Evolutionary conservation across 2,888 invertebrate species (phyloP).

Genomic region (Sphaeridia pumilis): DNA sequence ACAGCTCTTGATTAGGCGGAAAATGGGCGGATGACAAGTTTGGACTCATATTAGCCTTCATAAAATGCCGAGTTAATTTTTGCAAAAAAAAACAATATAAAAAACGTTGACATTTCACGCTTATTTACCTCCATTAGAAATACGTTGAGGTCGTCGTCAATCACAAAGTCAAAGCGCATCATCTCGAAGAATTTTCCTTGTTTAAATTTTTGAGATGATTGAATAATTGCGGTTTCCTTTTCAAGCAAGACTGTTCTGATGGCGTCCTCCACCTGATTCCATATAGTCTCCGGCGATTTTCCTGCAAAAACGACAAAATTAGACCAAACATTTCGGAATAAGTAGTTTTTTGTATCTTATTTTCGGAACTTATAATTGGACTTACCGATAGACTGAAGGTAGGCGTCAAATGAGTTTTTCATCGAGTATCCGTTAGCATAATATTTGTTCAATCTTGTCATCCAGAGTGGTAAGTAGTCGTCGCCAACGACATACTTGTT

Average conservation of each 20-base stretch:
- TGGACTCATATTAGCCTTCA: constrained; percentile 88
- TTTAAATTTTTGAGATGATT: constrained; percentile 41
- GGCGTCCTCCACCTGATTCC: constrained; percentile 67
- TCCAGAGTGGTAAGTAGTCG: constrained; percentile 89
- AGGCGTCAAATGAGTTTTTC: constrained; percentile 66
- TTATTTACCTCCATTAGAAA: constrained; percentile 63
- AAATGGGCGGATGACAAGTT: constrained; percentile 89
- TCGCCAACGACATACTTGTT: constrained; percentile 91
- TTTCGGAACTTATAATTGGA: too few relatives aligned
- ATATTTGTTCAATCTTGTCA: constrained; percentile 60
- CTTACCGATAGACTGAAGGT: constrained; percentile 9
- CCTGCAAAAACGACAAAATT: constrained; percentile 43
- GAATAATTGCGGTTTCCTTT: constrained; percentile 53
- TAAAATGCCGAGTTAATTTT: too few relatives aligned
- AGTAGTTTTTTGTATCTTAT: too few relatives aligned
- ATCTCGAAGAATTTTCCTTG: constrained; percentile 72
- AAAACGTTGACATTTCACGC: too few relatives aligned
- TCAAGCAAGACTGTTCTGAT: constrained; percentile 55
- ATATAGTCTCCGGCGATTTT: constrained; percentile 59
- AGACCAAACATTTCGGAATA: too few relatives aligned
- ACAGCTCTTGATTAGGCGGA: constrained; percentile 69
- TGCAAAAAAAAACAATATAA: too few relatives aligned
- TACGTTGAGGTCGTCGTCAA: constrained; percentile 75
- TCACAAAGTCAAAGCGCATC: constrained; percentile 84
- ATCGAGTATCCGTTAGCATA: constrained; percentile 65